phyloP scores from a whole-genome alignment of 2,113 vertebrate genomes.

The Anas platyrhynchos region DNA sequence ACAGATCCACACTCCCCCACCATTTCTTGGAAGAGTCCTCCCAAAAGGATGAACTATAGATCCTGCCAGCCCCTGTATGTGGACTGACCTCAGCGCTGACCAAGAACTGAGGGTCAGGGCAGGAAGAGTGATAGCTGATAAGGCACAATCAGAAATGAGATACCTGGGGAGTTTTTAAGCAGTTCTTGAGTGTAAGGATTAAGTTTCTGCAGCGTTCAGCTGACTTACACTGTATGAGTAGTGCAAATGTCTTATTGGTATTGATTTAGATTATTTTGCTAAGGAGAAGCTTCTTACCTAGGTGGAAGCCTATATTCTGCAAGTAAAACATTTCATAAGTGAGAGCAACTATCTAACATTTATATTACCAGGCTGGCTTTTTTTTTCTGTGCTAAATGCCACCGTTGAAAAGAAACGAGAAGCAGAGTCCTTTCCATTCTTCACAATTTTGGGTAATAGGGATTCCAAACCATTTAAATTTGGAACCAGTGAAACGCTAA shows the following conservation, averaged over 20 bases:
- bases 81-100: neutral
- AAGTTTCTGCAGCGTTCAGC: neutral
- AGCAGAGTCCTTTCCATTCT: neutral
- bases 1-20: neutral
- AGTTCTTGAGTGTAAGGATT: neutral
- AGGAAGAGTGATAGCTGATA: neutral
- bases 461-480: neutral
- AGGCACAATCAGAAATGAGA: neutral
- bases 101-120: neutral
- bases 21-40: neutral
- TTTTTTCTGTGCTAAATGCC: neutral
- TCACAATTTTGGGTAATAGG: neutral
- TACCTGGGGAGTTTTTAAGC: neutral
- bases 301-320: neutral
- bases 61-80: neutral
- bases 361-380: neutral
- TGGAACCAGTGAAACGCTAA: neutral
- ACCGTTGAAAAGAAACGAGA: slow-evolving; percentile 10
- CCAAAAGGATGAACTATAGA: rapidly evolving
- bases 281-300: neutral
- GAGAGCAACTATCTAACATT: neutral
- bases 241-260: neutral
- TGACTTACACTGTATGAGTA: neutral
- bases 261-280: neutral
- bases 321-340: neutral